phyloP scores from a whole-genome alignment of 2,888 invertebrate genomes.

The Acrobasis consociella region DNA sequence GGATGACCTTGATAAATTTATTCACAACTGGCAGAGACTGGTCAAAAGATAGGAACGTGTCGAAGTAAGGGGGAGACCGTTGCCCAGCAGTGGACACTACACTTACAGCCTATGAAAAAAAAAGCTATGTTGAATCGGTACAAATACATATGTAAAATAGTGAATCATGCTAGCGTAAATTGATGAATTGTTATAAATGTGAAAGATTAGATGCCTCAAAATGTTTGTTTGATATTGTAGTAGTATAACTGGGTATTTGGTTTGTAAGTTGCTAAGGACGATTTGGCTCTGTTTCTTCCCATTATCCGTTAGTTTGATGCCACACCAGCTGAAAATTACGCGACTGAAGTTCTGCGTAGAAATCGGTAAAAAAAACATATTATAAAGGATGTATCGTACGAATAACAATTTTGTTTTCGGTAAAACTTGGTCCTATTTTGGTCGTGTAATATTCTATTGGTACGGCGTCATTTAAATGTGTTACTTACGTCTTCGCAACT shows the following conservation, averaged over 20 bases:
- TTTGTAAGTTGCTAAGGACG: not conserved
- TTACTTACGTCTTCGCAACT: not conserved
- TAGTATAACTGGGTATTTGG: not conserved
- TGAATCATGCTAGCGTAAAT: not conserved
- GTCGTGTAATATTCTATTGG: not conserved
- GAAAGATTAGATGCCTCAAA: conserved; percentile 1
- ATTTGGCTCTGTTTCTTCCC: not conserved
- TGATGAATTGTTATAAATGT: conserved; percentile 1
- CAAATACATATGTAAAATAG: not conserved
- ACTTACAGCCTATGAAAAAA: too few species aligned
- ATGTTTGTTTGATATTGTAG: not conserved
- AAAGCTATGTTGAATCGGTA: not conserved
- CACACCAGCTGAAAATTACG: not conserved
- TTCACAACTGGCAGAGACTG: too few species aligned
- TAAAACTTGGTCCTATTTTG: not conserved
- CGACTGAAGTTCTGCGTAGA: too few species aligned
- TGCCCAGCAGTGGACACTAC: too few species aligned
- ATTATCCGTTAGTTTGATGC: not conserved
- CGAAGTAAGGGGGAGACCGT: too few species aligned
- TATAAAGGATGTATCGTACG: too few species aligned
- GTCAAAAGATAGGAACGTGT: too few species aligned
- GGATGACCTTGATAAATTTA: too few species aligned
- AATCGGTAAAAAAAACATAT: too few species aligned
- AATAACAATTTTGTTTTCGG: too few species aligned
- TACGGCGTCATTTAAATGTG: not conserved